phyloP scores from a whole-genome alignment of 1,140 invertebrate genomes.

The Ooceraea biroi region DNA sequence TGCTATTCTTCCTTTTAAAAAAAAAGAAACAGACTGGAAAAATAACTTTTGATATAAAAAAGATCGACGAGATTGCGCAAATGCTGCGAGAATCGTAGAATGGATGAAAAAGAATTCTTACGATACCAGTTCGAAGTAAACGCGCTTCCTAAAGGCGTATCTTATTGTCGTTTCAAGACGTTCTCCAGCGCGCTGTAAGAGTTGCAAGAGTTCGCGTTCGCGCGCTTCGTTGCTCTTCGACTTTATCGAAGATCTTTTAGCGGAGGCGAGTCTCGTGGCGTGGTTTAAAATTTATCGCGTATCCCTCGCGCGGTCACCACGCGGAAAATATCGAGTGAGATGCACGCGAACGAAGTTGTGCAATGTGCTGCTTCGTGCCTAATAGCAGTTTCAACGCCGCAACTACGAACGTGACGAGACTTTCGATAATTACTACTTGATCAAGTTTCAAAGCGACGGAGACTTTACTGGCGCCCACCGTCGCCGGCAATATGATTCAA shows the following conservation, averaged over 20 bases:
- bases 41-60: too few relatives aligned
- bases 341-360: slow-evolving; percentile 31
- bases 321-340: slow-evolving; percentile 39
- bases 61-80: too few relatives aligned
- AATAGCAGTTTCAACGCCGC: slow-evolving; percentile 51
- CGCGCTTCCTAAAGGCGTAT: not conserved
- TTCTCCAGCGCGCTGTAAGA: too few relatives aligned
- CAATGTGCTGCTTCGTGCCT: slow-evolving; percentile 45
- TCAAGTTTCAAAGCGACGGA: slow-evolving; percentile 33
- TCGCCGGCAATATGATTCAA: not conserved
- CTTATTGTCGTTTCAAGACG: not conserved
- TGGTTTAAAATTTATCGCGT: slow-evolving; percentile 37
- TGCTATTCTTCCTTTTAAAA: too few relatives aligned
- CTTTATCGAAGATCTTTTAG: slow-evolving; percentile 1
- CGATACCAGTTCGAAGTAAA: too few relatives aligned
- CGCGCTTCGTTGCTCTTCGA: not conserved
- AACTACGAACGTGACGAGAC: slow-evolving; percentile 48
- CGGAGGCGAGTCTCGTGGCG: not conserved
- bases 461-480: not conserved
- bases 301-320: not conserved
- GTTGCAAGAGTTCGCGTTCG: not conserved
- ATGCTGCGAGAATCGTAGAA: too few relatives aligned
- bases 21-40: too few relatives aligned
- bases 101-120: too few relatives aligned
- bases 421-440: slow-evolving; percentile 45